phyloP scores from a whole-genome alignment of 1,140 invertebrate species.

The Helicorthomorpha holstii region DNA sequence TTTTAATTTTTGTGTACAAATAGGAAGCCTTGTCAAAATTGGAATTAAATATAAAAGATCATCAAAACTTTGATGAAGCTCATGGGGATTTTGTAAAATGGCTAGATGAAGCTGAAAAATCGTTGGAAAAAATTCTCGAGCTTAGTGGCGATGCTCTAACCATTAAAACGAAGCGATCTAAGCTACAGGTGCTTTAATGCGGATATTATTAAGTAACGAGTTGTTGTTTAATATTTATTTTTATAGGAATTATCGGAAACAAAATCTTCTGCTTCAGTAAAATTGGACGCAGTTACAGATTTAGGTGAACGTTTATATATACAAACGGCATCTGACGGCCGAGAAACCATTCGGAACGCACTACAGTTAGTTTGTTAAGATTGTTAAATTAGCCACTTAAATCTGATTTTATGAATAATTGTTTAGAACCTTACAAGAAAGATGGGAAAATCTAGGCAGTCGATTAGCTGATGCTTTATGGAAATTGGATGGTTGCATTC shows the following conservation, averaged over 20 bases:
- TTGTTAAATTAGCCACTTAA: neutral
- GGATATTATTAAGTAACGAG: neutral
- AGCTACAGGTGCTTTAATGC: constrained; percentile 36
- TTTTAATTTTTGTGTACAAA: constrained; percentile 1
- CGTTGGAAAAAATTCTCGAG: constrained; percentile 39
- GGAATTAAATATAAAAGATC: constrained; percentile 67
- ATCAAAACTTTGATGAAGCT: constrained; percentile 58
- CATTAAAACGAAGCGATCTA: constrained; percentile 66
- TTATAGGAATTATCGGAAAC: constrained; percentile 50
- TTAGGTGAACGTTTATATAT: constrained; percentile 79
- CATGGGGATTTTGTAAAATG: constrained; percentile 56
- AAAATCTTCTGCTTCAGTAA: constrained; percentile 56
- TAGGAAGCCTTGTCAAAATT: constrained; percentile 38
- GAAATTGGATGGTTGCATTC: constrained; percentile 69
- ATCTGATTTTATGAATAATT: neutral
- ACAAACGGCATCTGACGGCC: constrained; percentile 80
- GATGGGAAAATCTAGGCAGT: constrained; percentile 51
- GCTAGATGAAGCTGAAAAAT: constrained; percentile 47
- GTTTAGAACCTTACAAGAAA: constrained; percentile 47
- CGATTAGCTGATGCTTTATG: constrained; percentile 64
- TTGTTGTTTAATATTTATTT: neutral
- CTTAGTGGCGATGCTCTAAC: constrained; percentile 70
- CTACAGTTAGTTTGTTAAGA: neutral
- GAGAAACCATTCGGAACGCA: constrained; percentile 67
- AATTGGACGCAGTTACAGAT: constrained; percentile 70